A percentile compares a stretch with the other conserved stretches of the same genome.
Conservation (phyloP, 2,797 vertebrate species). For the Syngnathus rostellatus region DNA sequence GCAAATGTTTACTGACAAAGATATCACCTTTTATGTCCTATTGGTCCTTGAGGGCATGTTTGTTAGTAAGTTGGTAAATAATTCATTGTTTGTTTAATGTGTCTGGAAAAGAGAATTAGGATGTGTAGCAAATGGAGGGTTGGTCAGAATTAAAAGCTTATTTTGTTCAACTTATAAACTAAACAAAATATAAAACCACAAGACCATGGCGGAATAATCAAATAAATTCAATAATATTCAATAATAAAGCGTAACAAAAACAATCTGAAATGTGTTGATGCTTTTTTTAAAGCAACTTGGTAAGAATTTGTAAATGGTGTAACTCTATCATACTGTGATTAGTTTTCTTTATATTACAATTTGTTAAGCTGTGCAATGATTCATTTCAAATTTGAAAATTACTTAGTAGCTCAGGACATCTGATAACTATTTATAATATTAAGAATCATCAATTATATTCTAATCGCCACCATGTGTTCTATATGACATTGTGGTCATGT, state of each 20-base stretch:
- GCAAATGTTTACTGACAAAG: conserved; percentile 48
- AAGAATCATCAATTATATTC: neutral
- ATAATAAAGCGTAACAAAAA: neutral
- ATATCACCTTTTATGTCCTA: conserved; percentile 34
- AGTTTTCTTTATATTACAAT: neutral
- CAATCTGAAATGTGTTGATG: neutral
- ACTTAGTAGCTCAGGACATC: neutral
- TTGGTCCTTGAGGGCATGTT: conserved; percentile 43
- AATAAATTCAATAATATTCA: conserved; percentile 2
- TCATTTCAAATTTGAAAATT: neutral
- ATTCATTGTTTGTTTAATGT: conserved; percentile 27
- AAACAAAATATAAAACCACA: conserved; percentile 15
- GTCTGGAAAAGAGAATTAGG: conserved; percentile 44
- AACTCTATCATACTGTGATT: neutral
- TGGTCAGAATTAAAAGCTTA: conserved; percentile 26
- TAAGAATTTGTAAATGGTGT: neutral
- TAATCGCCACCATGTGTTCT: neutral
- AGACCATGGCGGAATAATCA: conserved; percentile 11
- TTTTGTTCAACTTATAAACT: conserved; percentile 18
- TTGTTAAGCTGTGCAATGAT: neutral
- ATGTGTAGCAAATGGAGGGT: conserved; percentile 42
- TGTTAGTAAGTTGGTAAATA: conserved; percentile 32
- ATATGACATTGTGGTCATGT: neutral
- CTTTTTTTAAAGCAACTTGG: neutral
- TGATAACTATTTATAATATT: neutral